These are phyloP conservation scores for Micrasema minimum DNA, from an alignment of 1,140 invertebrate species.

Conservation along the genomic window DNA sequence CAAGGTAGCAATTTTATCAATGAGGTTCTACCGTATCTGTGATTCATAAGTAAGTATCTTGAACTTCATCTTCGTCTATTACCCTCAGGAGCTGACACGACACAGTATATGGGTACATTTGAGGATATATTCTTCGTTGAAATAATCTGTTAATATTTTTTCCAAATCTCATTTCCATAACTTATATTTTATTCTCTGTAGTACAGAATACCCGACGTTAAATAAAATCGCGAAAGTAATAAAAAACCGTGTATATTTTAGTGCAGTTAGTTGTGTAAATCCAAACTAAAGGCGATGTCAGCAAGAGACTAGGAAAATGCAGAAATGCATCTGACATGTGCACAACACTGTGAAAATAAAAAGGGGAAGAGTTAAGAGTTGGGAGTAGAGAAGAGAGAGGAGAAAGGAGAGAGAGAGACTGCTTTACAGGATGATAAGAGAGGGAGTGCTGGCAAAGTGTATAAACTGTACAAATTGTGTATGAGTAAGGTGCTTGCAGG, in stretches of 20 bases:
- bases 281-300: background rate
- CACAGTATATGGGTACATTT: no score
- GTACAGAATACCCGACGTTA: background rate
- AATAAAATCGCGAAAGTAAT: background rate
- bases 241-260: background rate
- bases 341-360: slow-evolving; percentile 18
- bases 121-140: no score
- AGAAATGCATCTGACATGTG: slow-evolving; percentile 18
- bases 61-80: no score
- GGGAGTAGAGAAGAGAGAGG: background rate
- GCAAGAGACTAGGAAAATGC: slow-evolving; percentile 11
- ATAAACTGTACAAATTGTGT: no score
- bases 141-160: no score
- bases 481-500: no score
- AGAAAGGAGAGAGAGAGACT: background rate
- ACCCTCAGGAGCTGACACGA: no score
- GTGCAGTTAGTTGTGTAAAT: background rate
- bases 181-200: background rate
- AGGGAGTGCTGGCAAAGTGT: background rate
- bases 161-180: no score
- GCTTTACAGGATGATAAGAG: background rate
- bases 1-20: no score
- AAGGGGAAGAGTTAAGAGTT: background rate
- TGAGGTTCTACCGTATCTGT: no score
- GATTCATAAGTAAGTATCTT: no score